Percentiles rank a stretch among this genome's conserved stretches.
These are phyloP conservation scores for Meandrusa payeni DNA, from an alignment of 2,888 invertebrate species.

Conservation along the genomic window DNA sequence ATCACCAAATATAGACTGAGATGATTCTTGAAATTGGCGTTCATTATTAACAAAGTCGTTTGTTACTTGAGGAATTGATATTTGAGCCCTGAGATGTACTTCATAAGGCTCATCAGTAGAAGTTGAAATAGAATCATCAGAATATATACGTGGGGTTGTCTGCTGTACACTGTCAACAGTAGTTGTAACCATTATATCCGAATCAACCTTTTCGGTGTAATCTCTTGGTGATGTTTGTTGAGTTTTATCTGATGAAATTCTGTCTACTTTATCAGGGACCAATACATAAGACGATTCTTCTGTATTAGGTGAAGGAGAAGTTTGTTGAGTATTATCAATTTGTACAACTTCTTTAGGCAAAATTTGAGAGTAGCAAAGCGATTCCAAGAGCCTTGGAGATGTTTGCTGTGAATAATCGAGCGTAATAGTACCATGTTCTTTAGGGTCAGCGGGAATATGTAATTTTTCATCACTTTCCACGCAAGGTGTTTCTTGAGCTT, in stretches of 20 bases:
- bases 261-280: slow-evolving; percentile 11
- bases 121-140: slow-evolving; percentile 72
- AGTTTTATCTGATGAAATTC: slow-evolving; percentile 21
- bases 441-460: neutral
- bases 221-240: slow-evolving; percentile 19
- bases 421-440: slow-evolving; percentile 30
- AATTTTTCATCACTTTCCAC: neutral
- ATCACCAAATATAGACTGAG: slow-evolving; percentile 52
- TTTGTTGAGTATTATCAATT: slow-evolving; percentile 66
- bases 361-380: slow-evolving; percentile 24
- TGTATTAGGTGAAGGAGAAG: slow-evolving; percentile 73
- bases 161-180: slow-evolving; percentile 51
- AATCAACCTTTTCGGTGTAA: slow-evolving; percentile 6
- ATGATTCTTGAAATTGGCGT: slow-evolving; percentile 49
- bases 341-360: slow-evolving; percentile 31
- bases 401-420: slow-evolving; percentile 51
- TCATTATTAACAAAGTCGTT: slow-evolving; percentile 65
- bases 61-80: slow-evolving; percentile 74
- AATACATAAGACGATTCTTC: slow-evolving; percentile 21
- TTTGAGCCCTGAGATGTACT: slow-evolving; percentile 81
- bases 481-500: slow-evolving; percentile 30
- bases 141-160: slow-evolving; percentile 81
- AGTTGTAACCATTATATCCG: slow-evolving; percentile 18
- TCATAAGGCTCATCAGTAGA: slow-evolving; percentile 81
- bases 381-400: slow-evolving; percentile 37